These are phyloP conservation scores for Aplysia californica DNA, from an alignment of 1,140 invertebrate genomes.

Conservation along the genomic window DNA sequence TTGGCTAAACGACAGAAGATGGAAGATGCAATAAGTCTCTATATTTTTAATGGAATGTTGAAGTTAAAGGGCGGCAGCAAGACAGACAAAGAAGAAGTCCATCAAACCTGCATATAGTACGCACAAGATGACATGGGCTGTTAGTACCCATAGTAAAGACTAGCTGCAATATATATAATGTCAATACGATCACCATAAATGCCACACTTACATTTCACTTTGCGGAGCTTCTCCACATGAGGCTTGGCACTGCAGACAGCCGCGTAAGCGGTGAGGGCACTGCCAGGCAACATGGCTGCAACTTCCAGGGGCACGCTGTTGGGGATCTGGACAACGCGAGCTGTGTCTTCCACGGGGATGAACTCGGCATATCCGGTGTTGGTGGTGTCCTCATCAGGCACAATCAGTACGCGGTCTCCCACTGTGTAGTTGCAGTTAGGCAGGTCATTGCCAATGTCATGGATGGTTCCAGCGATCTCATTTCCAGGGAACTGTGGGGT, in stretches of 20 bases:
- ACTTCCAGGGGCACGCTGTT: constrained; percentile 50
- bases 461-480: constrained; percentile 55
- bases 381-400: constrained; percentile 44
- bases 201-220: constrained; percentile 62
- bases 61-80: no score
- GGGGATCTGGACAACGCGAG: constrained; percentile 53
- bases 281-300: constrained; percentile 57
- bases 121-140: no score
- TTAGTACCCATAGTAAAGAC: no score
- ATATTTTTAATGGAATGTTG: no score
- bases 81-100: no score
- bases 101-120: no score
- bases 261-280: constrained; percentile 56
- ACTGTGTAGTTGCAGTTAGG: constrained; percentile 55
- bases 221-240: constrained; percentile 55
- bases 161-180: no score
- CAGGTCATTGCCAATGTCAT: constrained; percentile 50
- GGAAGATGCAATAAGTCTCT: no score
- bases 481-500: constrained; percentile 55
- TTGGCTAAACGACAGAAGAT: no score
- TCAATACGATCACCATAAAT: no score
- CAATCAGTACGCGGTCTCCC: constrained; percentile 54
- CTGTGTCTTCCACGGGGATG: constrained; percentile 48
- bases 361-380: constrained; percentile 53
- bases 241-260: constrained; percentile 54